Conservation (phyloP, 2,113 vertebrate genomes). For the Atractosteus spatula region DNA sequence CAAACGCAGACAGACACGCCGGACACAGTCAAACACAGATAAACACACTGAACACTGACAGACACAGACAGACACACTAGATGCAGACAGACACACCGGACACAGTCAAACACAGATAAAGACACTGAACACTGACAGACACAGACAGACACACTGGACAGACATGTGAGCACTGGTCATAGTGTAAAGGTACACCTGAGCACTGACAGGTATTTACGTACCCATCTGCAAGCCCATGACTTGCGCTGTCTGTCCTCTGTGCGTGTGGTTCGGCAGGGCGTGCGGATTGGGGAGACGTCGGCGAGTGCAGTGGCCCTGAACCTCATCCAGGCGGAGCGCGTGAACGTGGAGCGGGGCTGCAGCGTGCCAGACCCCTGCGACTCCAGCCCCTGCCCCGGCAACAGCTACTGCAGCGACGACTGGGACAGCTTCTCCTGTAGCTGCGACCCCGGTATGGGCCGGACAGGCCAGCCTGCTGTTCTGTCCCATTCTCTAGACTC, state of each 20-base stretch:
- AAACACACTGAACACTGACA: too few species aligned
- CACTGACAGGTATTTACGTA: too few species aligned
- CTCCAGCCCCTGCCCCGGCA: constrained; percentile 79
- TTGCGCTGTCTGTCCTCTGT: constrained; percentile 3
- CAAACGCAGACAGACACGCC: too few species aligned
- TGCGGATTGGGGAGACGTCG: constrained; percentile 65
- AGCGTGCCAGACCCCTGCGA: constrained; percentile 79
- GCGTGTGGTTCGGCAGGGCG: constrained; percentile 63
- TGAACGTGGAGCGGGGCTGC: constrained; percentile 82
- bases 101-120: background rate
- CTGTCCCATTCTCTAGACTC: background rate
- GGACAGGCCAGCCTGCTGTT: background rate
- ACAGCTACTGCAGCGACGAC: constrained; percentile 83
- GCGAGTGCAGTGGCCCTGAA: constrained; percentile 53
- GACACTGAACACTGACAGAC: background rate
- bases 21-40: background rate
- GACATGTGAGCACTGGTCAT: background rate
- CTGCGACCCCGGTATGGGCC: constrained; percentile 74
- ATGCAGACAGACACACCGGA: too few species aligned
- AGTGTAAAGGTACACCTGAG: too few species aligned
- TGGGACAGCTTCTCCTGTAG: constrained; percentile 89
- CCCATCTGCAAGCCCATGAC: too few species aligned
- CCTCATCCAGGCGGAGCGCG: constrained; percentile 62
- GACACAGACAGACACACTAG: background rate
- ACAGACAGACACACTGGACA: constrained; percentile 12